Base-by-base conservation (phyloP, 1,140 invertebrate genomes). In the Thaumatotibia leucotreta region DNA sequence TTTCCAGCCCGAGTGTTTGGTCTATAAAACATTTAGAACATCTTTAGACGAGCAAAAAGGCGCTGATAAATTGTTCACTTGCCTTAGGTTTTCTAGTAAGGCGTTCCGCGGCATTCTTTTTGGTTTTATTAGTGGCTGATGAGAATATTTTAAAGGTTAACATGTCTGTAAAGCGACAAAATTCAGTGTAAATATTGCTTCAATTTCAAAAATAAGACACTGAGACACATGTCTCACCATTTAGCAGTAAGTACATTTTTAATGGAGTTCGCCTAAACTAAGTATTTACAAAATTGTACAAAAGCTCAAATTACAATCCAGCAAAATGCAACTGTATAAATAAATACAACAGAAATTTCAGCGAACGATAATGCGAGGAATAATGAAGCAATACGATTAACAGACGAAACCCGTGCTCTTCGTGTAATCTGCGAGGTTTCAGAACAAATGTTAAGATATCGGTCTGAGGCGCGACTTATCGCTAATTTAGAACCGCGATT, bases 401-500 rank as follows among this genome's bases (percentile, higher is more conserved):
- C 79, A 82, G 80, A 82, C 70, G 74, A 84, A 86, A 85, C 72
- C 74, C 77, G 83, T 81, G 83, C 85, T 84, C 81, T 67, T 81
- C 74, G 64, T 74, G 66, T 86, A 88, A 87, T 87, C 83, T 83
- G 76, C 76, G 73, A 81, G 81, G 82, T 77, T 86, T 86, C 76
- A 84, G 83, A 86, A 85, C 79, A 83, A 87, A 81, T 84, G 81
- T 86, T 80, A 79, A 80, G 84, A 90, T 90, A 83, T 86, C 80
- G 79, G 78, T 32, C 77, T 74, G 79, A 82, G 82, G 79, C 75
- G 68, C 73, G 76, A 77, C 83, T 88, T 88, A 88, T 90, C 88
- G 79, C 84, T 67, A 88, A 90, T 90, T 90, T 90, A 88, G 86
- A 87, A 83, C 73, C 79, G 73, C 84, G 88, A 90, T 90, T 90